Evolutionary conservation across 2,888 invertebrate genomes (phyloP).

Genomic region (Volucella zonaria): DNA sequence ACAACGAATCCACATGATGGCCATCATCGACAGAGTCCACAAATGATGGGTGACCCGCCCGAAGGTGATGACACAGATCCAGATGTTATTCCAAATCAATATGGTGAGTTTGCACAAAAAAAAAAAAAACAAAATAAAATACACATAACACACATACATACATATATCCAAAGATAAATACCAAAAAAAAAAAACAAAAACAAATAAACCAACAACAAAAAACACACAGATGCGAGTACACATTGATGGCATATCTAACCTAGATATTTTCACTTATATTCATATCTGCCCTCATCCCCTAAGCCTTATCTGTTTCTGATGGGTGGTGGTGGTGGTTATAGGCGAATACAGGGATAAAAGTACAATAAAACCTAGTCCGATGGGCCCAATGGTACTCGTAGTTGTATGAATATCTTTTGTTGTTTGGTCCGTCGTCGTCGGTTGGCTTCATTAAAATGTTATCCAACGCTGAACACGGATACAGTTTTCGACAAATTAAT

Average conservation of each 20-base stretch:
- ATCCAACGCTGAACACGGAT: constrained; percentile 20
- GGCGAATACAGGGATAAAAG: neutral
- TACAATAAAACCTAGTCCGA: neutral
- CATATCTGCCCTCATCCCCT: constrained; percentile 33
- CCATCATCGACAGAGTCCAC: constrained; percentile 82
- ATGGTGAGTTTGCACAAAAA: constrained; percentile 85
- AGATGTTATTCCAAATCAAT: constrained; percentile 93
- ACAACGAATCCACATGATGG: constrained; percentile 83
- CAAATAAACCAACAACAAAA: neutral
- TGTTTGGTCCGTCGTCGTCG: neutral
- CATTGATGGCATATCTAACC: neutral
- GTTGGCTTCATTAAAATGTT: constrained; percentile 50
- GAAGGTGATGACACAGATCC: constrained; percentile 89
- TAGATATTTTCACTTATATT: constrained; percentile 37
- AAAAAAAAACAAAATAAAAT: neutral
- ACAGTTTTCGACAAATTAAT: constrained; percentile 51
- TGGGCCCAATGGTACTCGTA: constrained; percentile 9
- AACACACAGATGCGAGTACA: constrained; percentile 2
- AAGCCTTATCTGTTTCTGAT: neutral
- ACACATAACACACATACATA: neutral
- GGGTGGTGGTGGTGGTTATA: neutral
- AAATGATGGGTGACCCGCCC: constrained; percentile 81
- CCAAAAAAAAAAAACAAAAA: constrained; percentile 15
- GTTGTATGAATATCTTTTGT: no score
- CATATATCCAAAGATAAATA: neutral